A percentile compares a stretch with the other conserved stretches of the same genome.
Evolutionary conservation across 2,113 vertebrate genomes (phyloP).

Genomic region (Calonectris borealis): DNA sequence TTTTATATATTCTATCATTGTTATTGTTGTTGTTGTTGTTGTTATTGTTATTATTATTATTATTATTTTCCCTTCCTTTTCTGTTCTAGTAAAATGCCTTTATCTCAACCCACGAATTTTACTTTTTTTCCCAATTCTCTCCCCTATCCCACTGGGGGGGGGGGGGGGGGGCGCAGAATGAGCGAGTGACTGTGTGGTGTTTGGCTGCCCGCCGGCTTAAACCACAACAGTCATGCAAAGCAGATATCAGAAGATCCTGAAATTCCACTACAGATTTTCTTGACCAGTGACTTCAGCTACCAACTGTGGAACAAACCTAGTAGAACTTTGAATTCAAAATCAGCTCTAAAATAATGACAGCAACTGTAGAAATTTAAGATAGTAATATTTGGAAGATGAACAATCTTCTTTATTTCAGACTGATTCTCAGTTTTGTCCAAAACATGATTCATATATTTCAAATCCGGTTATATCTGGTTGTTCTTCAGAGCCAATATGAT

Average conservation of each 20-base stretch:
- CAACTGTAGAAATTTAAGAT: not conserved
- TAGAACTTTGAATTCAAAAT: not conserved
- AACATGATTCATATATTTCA: not conserved
- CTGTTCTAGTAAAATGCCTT: too few relatives aligned
- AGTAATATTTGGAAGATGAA: not conserved
- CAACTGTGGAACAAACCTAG: not conserved
- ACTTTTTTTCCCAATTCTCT: too few relatives aligned
- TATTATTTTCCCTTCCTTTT: too few relatives aligned
- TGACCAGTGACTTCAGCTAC: not conserved
- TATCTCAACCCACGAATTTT: too few relatives aligned
- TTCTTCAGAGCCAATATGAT: not conserved
- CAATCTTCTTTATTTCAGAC: not conserved
- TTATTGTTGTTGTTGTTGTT: too few relatives aligned
- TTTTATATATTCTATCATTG: too few relatives aligned
- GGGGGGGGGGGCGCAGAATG: too few relatives aligned
- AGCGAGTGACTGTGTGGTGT: too few relatives aligned
- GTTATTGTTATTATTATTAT: too few relatives aligned
- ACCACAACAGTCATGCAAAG: not conserved
- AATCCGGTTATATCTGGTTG: not conserved
- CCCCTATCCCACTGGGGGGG: too few relatives aligned
- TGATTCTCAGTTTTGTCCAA: not conserved
- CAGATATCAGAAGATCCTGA: not conserved
- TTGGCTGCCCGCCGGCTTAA: too few relatives aligned
- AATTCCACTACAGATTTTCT: not conserved
- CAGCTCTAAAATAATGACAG: not conserved